Base-by-base conservation (phyloP, 2,888 invertebrate species). In the Diplazon laetatorius region DNA sequence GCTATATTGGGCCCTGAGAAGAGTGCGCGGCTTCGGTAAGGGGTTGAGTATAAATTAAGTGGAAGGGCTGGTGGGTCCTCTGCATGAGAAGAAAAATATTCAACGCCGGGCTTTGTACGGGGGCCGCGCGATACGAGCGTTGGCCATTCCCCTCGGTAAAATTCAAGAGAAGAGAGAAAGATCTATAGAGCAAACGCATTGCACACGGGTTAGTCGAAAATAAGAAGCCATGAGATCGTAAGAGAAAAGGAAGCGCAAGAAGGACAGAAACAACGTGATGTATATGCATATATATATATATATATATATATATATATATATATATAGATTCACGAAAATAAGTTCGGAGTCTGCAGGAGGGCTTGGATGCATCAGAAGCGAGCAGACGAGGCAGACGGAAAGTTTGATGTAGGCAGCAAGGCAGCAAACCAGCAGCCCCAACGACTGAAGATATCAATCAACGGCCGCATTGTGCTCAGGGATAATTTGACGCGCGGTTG, bases 401-500 rank as follows among this genome's bases (percentile, higher is more conserved):
- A 60, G 63, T 72, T 63, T 59, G 69, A 44, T 57, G 60, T 55
- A 72, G 50, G 50, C 73, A 71, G 73, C 68, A 20, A 35, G 14
- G n/a, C 42, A 42, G 12, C n/a, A n/a, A 42, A 65, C 65, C 77
- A 68, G 20, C 65, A 72, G 72, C 77, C 62, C 66, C 81, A 66
- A 60, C 87, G 86, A 88, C 89, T 87, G 86, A 88, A 89, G 89
- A 89, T 89, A 89, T 89, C 88, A 89, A 89, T 89, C 89, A 89
- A 89, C 88, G 86, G 85, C 87, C 87, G 83, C 88, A 89, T 89
- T 89, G 89, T 89, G 85, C 88, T 82, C 86, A 69, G 83, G 88
- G 89, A 89, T 89, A 89, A 89, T 89, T 89, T 89, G 89, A 89
- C 89, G 87, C 88, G 87, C 86, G 86, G 86, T 82, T 88, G 88